Conservation (phyloP, 2,797 vertebrate species). For the Balearica regulorum region DNA sequence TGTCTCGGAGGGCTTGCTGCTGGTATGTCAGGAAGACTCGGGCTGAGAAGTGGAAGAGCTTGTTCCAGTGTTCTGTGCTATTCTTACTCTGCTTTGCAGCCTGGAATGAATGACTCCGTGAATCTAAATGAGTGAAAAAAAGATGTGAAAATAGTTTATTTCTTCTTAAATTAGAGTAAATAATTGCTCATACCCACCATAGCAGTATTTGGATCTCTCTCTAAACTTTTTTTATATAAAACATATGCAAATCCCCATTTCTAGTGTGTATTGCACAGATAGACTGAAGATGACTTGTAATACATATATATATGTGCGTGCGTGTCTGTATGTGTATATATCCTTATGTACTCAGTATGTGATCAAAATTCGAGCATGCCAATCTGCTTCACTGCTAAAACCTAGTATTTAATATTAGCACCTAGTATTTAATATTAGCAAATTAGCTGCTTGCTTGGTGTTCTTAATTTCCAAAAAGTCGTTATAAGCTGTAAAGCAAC, state of each 20-base stretch:
- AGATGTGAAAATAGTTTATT: neutral
- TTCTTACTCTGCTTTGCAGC: neutral
- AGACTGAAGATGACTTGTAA: neutral
- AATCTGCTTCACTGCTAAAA: neutral
- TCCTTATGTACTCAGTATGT: neutral
- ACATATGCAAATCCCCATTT: neutral
- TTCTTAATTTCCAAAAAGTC: neutral
- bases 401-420: neutral
- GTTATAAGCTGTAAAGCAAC: too few relatives aligned
- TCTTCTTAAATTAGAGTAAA: neutral
- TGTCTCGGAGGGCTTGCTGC: neutral
- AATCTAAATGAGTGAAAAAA: slow-evolving; percentile 14
- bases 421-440: neutral
- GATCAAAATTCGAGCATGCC: neutral
- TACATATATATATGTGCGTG: neutral
- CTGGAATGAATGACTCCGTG: neutral
- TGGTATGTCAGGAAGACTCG: neutral
- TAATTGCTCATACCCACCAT: neutral
- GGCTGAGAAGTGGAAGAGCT: neutral
- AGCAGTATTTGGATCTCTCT: neutral
- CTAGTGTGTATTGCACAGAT: neutral
- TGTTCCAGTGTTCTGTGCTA: neutral
- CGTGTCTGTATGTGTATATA: neutral
- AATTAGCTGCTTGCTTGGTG: neutral
- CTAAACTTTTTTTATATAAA: neutral